Percentiles rank a stretch among this genome's conserved stretches.
These are phyloP conservation scores for Caenorhabditis angaria DNA, from an alignment of 2,888 invertebrate genomes.

Conservation along the genomic window DNA sequence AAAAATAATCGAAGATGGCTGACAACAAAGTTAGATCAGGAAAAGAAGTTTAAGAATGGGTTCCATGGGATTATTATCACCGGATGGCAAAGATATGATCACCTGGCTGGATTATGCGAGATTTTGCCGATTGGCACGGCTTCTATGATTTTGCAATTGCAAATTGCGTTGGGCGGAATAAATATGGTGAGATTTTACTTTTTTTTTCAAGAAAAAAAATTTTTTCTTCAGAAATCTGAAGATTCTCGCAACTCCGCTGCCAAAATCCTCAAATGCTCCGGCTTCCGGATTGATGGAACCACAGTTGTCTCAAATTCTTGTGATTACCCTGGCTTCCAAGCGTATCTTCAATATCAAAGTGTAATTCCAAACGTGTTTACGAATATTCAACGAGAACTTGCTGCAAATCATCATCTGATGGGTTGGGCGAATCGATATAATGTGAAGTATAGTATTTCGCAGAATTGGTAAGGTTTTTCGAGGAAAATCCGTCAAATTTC, in stretches of 20 bases:
- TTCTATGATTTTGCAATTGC: conserved; percentile 59
- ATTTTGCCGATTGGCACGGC: conserved; percentile 73
- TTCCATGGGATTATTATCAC: conserved; percentile 74
- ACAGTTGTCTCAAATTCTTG: conserved; percentile 34
- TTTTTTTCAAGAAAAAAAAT: neutral
- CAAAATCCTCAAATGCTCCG: conserved; percentile 42
- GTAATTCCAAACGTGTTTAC: conserved; percentile 37
- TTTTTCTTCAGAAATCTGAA: conserved; percentile 13
- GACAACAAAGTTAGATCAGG: conserved; percentile 50
- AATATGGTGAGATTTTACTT: conserved; percentile 7
- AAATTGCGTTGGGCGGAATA: conserved; percentile 52
- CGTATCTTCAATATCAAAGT: conserved; percentile 51
- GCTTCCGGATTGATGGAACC: conserved; percentile 39
- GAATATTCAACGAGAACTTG: conserved; percentile 43
- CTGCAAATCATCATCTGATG: conserved; percentile 55
- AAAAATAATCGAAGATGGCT: conserved; percentile 74
- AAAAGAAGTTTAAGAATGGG: conserved; percentile 51
- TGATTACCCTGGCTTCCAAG: conserved; percentile 38
- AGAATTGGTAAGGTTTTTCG: conserved; percentile 52
- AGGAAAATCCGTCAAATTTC: neutral
- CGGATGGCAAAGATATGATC: conserved; percentile 75
- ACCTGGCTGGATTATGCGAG: conserved; percentile 75
- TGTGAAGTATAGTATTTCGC: conserved; percentile 53
- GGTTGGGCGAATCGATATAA: conserved; percentile 65
- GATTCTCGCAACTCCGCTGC: conserved; percentile 33